Percentiles rank a stretch among this genome's conserved stretches.
Evolutionary conservation across 2,888 invertebrate genomes (phyloP).

Genomic region (Onchidella celtica): DNA sequence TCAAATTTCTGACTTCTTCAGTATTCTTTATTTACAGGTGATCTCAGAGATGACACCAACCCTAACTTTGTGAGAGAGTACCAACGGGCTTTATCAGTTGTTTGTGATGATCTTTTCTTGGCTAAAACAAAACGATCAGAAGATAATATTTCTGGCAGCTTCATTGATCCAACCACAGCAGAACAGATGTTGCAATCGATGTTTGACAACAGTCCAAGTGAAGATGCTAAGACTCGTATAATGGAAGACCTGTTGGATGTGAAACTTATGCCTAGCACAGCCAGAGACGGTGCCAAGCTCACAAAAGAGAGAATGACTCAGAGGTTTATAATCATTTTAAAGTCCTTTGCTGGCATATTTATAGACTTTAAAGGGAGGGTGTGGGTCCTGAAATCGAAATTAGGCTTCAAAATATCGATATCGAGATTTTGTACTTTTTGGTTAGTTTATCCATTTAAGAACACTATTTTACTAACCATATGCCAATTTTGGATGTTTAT

Average conservation of each 20-base stretch:
- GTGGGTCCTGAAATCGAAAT: no score
- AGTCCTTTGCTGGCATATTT: no score
- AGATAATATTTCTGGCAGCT: conserved; percentile 50
- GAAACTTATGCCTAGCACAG: conserved; percentile 67
- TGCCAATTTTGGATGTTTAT: no score
- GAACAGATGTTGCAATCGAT: conserved; percentile 68
- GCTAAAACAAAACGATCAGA: conserved; percentile 55
- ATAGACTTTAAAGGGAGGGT: no score
- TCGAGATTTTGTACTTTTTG: no score
- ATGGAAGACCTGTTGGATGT: conserved; percentile 75
- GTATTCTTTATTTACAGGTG: conserved; percentile 67
- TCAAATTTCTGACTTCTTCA: no score
- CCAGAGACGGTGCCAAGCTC: conserved; percentile 18
- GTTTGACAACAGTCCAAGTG: conserved; percentile 73
- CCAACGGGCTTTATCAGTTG: conserved; percentile 74
- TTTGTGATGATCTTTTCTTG: conserved; percentile 78
- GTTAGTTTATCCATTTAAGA: no score
- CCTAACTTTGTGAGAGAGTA: conserved; percentile 75
- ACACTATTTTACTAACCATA: no score
- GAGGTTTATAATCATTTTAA: not conserved
- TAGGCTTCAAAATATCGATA: no score
- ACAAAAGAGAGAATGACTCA: conserved; percentile 24
- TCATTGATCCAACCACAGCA: conserved; percentile 55
- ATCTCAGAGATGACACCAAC: conserved; percentile 74
- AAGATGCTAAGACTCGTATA: conserved; percentile 73